Evolutionary conservation across 2,888 invertebrate genomes (phyloP).

Genomic region (Platynereis dumerilii): DNA sequence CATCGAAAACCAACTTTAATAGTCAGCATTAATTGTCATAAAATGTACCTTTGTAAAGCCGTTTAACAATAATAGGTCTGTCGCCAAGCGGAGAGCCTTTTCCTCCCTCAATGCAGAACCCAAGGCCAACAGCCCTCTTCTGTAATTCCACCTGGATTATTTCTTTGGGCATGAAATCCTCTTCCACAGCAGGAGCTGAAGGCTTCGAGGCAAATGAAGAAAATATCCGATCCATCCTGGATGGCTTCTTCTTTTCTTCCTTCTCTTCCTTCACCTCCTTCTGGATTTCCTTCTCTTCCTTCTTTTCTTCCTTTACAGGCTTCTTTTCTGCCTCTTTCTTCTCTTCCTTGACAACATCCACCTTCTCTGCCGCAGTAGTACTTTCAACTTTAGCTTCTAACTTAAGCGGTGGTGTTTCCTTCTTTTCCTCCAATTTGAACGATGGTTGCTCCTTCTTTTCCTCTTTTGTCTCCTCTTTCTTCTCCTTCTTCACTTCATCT

Average conservation of each 20-base stretch:
- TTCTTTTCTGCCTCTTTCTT: too few species aligned
- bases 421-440: background rate
- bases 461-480: slow-evolving; percentile 2
- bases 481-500: background rate
- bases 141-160: slow-evolving; percentile 68
- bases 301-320: background rate
- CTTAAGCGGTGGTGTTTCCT: background rate
- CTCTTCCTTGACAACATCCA: background rate
- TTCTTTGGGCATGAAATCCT: slow-evolving; percentile 20
- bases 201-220: background rate
- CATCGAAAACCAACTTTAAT: too few species aligned
- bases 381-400: background rate
- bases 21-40: too few species aligned
- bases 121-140: slow-evolving; percentile 83
- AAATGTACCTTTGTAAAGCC: slow-evolving; percentile 96
- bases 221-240: too few species aligned
- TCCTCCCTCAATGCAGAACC: slow-evolving; percentile 93
- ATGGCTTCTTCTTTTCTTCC: background rate
- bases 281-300: background rate
- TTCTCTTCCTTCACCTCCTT: background rate
- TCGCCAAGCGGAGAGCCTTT: slow-evolving; percentile 76
- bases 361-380: background rate
- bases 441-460: background rate
- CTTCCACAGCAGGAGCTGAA: background rate
- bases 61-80: slow-evolving; percentile 86